Conservation (phyloP, 2,113 vertebrate species). For the Phaethon lepturus region DNA sequence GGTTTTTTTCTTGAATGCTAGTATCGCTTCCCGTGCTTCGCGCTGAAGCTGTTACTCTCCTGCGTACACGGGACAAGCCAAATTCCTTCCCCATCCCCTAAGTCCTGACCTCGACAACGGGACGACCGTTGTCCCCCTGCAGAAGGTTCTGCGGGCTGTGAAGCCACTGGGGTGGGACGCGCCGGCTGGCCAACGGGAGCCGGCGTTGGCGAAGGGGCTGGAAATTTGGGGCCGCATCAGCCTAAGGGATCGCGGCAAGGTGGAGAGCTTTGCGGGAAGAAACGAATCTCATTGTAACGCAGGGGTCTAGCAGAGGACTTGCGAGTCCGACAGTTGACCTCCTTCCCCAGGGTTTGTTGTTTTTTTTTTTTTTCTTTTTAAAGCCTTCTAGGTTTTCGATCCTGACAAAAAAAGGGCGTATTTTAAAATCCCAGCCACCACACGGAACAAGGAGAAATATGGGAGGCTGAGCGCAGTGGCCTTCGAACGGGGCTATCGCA, state of each 20-base stretch:
- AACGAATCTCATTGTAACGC: not conserved
- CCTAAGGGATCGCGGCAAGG: not conserved
- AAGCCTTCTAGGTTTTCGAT: not conserved
- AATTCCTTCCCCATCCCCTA: slow-evolving; percentile 38
- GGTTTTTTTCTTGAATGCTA: not conserved
- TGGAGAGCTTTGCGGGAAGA: not conserved
- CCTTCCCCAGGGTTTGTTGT: accelerated
- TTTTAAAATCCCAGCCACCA: not conserved
- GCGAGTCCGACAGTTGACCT: not conserved
- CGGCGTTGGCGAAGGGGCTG: not conserved
- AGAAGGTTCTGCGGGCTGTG: slow-evolving; percentile 6
- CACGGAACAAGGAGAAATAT: not conserved
- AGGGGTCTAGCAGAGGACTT: not conserved
- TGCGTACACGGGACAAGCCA: not conserved
- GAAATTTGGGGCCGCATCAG: not conserved
- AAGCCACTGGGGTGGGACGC: not conserved
- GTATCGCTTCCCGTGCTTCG: not conserved
- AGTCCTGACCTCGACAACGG: slow-evolving; percentile 48
- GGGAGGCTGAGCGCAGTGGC: not conserved
- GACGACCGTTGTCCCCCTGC: slow-evolving; percentile 36
- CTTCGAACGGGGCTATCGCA: accelerated
- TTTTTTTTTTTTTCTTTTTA: too few species aligned
- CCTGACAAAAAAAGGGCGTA: not conserved
- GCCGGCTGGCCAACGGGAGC: not conserved
- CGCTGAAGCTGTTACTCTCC: not conserved